Conservation (phyloP, 2,113 vertebrate species). For the Pseudorectes ferrugineus region DNA sequence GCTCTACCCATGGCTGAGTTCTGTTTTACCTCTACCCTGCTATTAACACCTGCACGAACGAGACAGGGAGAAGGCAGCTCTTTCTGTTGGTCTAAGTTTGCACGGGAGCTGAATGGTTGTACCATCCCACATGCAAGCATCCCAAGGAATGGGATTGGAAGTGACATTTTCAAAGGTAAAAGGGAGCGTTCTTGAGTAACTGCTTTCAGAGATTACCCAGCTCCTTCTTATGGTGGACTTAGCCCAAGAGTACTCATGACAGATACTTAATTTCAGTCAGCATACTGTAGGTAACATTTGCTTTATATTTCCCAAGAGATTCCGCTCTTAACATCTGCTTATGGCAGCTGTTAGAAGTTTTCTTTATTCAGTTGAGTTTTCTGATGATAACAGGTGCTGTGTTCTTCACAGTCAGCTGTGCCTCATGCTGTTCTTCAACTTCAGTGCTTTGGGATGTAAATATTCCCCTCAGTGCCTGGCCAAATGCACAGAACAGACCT, state of each 20-base stretch:
- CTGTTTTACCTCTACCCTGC: background rate
- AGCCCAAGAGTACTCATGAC: background rate
- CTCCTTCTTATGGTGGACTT: background rate
- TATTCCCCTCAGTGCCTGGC: background rate
- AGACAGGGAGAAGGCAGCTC: background rate
- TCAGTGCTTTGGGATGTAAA: background rate
- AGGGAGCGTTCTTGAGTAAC: rapidly evolving
- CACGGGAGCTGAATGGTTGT: background rate
- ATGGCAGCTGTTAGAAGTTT: background rate
- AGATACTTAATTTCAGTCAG: background rate
- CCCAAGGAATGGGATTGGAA: background rate
- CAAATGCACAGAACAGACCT: background rate
- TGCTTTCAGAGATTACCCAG: background rate
- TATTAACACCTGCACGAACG: background rate
- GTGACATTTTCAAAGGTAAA: background rate
- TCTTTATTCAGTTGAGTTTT: background rate
- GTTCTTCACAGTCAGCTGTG: background rate
- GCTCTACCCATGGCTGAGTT: background rate
- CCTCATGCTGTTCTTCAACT: background rate
- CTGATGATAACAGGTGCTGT: background rate
- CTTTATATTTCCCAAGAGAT: background rate
- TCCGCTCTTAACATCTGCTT: background rate
- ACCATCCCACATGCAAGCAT: background rate
- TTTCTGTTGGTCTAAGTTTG: background rate
- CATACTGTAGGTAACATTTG: background rate